Conservation (phyloP, 1,140 invertebrate genomes). For the Drosophila neocordata region DNA sequence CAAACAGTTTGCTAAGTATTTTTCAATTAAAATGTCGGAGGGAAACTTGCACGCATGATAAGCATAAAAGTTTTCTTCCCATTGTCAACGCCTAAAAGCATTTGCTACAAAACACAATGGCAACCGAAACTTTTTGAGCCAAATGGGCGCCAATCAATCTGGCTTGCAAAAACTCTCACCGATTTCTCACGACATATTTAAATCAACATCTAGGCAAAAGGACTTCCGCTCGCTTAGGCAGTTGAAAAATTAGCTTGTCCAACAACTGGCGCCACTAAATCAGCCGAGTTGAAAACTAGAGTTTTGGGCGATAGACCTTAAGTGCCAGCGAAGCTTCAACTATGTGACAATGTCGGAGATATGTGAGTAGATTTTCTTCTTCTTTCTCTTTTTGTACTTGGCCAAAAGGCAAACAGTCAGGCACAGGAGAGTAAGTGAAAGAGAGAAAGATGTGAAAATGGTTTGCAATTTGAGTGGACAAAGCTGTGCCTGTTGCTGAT, state of each 20-base stretch:
- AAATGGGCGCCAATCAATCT: slow-evolving; percentile 71
- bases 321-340: slow-evolving; percentile 51
- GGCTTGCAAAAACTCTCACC: slow-evolving; percentile 4
- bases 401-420: too few relatives aligned
- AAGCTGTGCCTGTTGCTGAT: slow-evolving; percentile 63
- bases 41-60: slow-evolving; percentile 75
- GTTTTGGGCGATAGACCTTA: slow-evolving; percentile 8
- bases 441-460: slow-evolving; percentile 20
- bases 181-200: slow-evolving; percentile 63
- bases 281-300: slow-evolving; percentile 14
- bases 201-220: slow-evolving; percentile 51
- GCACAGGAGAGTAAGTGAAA: background rate
- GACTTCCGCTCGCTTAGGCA: slow-evolving; percentile 70
- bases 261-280: slow-evolving; percentile 66
- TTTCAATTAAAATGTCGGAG: slow-evolving; percentile 73
- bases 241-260: slow-evolving; percentile 77
- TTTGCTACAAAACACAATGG: slow-evolving; percentile 32
- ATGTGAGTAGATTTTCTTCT: background rate
- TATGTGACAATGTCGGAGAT: slow-evolving; percentile 41
- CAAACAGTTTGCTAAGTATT: slow-evolving; percentile 68
- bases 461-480: slow-evolving; percentile 49
- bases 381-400: too few relatives aligned
- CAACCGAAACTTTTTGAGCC: slow-evolving; percentile 42
- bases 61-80: slow-evolving; percentile 64
- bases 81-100: slow-evolving; percentile 69